Percentiles rank a stretch among this genome's conserved stretches.
Evolutionary conservation across 35 echinoderm and acorn worm species (phyloP).

Genomic region (Apostichopus californicus): DNA sequence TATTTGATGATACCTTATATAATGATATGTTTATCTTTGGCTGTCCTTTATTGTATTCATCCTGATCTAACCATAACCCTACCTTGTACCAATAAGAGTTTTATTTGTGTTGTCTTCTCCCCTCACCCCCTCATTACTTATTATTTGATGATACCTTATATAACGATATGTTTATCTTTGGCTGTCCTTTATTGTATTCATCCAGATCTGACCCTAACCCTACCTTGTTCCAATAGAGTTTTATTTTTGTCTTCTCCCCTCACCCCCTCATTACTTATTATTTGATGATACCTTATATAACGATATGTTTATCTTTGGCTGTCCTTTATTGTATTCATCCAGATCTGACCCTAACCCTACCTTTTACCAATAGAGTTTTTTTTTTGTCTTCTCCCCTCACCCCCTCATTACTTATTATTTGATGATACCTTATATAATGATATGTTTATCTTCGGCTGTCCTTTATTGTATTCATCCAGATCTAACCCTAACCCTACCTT

Average conservation of each 20-base stretch:
- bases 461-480: conserved; percentile 96
- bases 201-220: too few species aligned
- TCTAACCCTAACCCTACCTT: not conserved
- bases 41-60: too few species aligned
- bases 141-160: too few species aligned
- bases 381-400: not conserved
- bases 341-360: not conserved
- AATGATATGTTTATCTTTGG: too few species aligned
- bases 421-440: conserved; percentile 80
- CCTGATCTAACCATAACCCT: too few species aligned
- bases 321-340: conserved; percentile 97
- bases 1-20: too few species aligned
- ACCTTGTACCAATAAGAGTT: too few species aligned
- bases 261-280: not conserved
- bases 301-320: conserved; percentile 91
- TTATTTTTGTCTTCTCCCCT: not conserved
- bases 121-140: too few species aligned
- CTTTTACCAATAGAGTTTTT: not conserved
- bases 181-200: too few species aligned
- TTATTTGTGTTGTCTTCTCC: too few species aligned
- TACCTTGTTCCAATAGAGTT: too few species aligned
- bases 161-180: too few species aligned
- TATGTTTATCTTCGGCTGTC: conserved; percentile 91
- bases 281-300: conserved; percentile 73
- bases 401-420: not conserved